These are phyloP conservation scores for Hiodon tergisus DNA, from an alignment of 2,113 vertebrate genomes.

Conservation along the genomic window DNA sequence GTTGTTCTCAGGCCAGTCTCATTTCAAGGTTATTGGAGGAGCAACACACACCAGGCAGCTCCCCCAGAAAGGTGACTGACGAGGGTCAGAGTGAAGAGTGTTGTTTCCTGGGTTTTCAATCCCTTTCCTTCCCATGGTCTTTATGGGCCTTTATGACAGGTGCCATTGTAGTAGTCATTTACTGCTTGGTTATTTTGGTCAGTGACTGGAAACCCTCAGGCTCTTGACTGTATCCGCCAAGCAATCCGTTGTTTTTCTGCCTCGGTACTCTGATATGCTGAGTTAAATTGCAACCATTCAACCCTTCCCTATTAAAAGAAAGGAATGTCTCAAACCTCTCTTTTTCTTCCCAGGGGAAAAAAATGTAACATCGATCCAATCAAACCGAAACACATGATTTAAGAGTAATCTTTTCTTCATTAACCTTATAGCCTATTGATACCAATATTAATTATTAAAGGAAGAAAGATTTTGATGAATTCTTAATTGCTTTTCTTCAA, in stretches of 20 bases:
- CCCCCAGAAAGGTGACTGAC: too few species aligned
- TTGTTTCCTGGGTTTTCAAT: background rate
- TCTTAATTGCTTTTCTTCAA: background rate
- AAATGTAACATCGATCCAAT: background rate
- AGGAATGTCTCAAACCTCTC: too few species aligned
- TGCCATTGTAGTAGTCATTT: background rate
- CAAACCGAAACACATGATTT: background rate
- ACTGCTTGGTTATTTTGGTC: background rate
- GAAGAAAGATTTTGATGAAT: background rate
- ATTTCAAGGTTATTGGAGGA: too few species aligned
- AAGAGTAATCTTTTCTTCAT: background rate
- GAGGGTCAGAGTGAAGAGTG: background rate
- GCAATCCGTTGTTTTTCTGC: background rate
- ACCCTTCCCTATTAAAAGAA: background rate
- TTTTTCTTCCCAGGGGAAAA: too few species aligned
- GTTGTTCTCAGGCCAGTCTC: too few species aligned
- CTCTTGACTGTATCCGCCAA: background rate
- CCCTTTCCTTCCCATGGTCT: too few species aligned
- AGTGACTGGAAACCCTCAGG: too few species aligned
- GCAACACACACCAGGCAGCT: too few species aligned
- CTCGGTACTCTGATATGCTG: background rate
- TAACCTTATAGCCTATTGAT: conserved; percentile 1
- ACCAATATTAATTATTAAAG: background rate
- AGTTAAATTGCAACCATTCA: too few species aligned
- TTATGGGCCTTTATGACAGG: too few species aligned